Evolutionary conservation across 2,113 vertebrate genomes (phyloP), one percentile per base, ranked within the genome.

Genomic region (Onychostoma macrolepis): DNA sequence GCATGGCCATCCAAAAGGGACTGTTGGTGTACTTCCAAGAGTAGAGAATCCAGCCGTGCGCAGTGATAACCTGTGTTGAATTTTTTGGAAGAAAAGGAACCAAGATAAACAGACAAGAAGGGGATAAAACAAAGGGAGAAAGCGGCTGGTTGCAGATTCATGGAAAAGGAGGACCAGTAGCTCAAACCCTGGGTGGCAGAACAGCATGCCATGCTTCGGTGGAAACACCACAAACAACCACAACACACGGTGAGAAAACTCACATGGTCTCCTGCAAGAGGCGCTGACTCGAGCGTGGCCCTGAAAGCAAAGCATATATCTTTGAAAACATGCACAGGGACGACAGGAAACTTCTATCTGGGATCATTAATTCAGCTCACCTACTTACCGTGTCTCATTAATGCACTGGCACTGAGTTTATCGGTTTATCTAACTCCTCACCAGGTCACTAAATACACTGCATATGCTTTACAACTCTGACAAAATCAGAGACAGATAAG

Each of bases 221-320:
- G 95, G 94, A 96, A 93, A 94, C 94, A 94, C 95, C 94, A 96
- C 93, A 95, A 92, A 89, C 92, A 94, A 94, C 13, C 58, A 76
- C 67, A 85, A 84, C 81, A 71, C 75, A 94, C 30, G 6, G 78
- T 56, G 92, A 94, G 92, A 56, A 94, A 92, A 96, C 95, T 96
- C 95, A 96, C 96, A 96, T 94, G 95, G 93, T 91, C 94, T 95
- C 90, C 94, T 96, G 95, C 93, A 94, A 93, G 95, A 95, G 28
- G 50, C 2, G 94, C 94, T 94, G 94, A 94, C 94, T 93, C 93
- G 94, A 93, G 95, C 92, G 91, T 93, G 94, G 94, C 94, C 94
- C 96, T 96, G 96, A 89, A 95, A 96, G 94, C 92, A 95, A 96
- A 96, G 95, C 94, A 96, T 90, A 96, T 92, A 92, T 92, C 93